Percentiles rank a stretch among this genome's conserved stretches.
Evolutionary conservation across 2,888 invertebrate genomes (phyloP).

Genomic region (Micropterix aruncella): DNA sequence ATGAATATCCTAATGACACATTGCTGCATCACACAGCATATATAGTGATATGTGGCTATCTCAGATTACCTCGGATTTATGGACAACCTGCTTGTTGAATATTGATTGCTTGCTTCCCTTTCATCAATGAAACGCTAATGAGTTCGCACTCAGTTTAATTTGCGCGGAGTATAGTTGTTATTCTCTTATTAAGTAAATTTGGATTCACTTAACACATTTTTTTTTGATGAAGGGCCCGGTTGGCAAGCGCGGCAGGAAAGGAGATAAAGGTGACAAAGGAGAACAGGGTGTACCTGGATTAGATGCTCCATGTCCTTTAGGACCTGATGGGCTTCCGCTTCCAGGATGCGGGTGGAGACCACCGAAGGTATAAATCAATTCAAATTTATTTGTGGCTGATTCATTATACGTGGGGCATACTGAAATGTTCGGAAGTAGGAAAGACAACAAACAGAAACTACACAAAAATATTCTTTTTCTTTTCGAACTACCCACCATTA

Average conservation of each 20-base stretch:
- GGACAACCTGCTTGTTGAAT: too few species aligned
- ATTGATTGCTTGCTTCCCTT: too few species aligned
- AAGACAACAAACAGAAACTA: background rate
- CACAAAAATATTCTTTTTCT: background rate
- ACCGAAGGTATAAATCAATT: conserved; percentile 50
- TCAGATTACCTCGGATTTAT: too few species aligned
- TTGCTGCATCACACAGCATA: too few species aligned
- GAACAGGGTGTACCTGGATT: conserved; percentile 94
- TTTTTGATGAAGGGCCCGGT: conserved; percentile 54
- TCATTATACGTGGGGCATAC: background rate
- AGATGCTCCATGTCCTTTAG: conserved; percentile 97
- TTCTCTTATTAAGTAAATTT: too few species aligned
- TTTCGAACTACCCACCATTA: background rate
- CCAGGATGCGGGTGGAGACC: conserved; percentile 94
- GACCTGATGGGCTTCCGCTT: conserved; percentile 87
- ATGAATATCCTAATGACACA: too few species aligned
- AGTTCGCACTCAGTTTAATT: too few species aligned
- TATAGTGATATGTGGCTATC: too few species aligned
- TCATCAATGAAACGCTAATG: too few species aligned
- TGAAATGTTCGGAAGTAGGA: background rate
- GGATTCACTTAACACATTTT: too few species aligned
- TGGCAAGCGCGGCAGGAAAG: conserved; percentile 84
- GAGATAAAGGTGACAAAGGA: conserved; percentile 85
- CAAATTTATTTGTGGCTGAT: background rate
- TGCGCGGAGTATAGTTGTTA: too few species aligned